phyloP scores from a whole-genome alignment of 2,797 vertebrate species.

The Phoxinus dragarum region DNA sequence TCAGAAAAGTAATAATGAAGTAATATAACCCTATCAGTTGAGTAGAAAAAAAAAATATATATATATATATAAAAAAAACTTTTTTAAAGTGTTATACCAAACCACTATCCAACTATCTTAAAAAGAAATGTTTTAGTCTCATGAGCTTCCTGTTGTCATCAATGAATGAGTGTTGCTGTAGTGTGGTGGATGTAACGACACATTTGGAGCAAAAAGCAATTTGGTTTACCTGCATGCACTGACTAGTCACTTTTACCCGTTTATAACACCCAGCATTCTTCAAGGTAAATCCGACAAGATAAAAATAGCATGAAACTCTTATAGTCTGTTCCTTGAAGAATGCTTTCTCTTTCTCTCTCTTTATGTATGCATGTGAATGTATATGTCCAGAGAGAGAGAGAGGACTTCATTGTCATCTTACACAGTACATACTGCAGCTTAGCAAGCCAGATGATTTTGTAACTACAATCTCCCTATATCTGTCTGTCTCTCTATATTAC shows the following conservation, averaged over 20 bases:
- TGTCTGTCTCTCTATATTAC: slow-evolving; percentile 92
- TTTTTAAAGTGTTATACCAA: background rate
- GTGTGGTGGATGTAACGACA: slow-evolving; percentile 80
- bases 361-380: slow-evolving; percentile 55
- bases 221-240: slow-evolving; percentile 80
- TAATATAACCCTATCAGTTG: background rate
- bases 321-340: slow-evolving; percentile 82
- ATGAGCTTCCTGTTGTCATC: slow-evolving; percentile 56
- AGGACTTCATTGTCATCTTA: slow-evolving; percentile 72
- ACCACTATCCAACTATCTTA: background rate
- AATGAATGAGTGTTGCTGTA: slow-evolving; percentile 79
- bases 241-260: slow-evolving; percentile 79
- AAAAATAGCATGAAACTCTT: slow-evolving; percentile 62
- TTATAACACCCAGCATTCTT: slow-evolving; percentile 82
- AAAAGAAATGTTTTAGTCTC: background rate
- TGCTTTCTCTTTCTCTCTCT: slow-evolving; percentile 60
- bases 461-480: slow-evolving; percentile 88
- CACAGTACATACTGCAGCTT: slow-evolving; percentile 78
- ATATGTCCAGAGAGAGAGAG: slow-evolving; percentile 66
- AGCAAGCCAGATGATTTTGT: slow-evolving; percentile 84
- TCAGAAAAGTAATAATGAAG: background rate
- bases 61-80: no score
- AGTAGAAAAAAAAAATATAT: background rate
- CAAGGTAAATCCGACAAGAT: slow-evolving; percentile 80
- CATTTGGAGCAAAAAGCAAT: slow-evolving; percentile 75